Evolutionary conservation across 2,797 vertebrate species (phyloP), one percentile per base, ranked within the genome.

Genomic region (Megaceryle alcyon): DNA sequence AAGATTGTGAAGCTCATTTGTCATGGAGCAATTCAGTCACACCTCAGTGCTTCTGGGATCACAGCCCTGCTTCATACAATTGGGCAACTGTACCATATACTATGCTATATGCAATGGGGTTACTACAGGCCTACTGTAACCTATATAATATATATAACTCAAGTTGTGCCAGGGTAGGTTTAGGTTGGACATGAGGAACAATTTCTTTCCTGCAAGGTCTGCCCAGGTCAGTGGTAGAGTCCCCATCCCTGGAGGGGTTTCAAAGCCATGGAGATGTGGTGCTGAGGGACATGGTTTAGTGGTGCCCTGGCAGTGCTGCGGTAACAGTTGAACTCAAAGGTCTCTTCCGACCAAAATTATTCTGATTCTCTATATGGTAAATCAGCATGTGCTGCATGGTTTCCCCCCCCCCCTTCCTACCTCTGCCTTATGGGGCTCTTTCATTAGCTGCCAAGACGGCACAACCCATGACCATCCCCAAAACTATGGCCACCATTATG

Each of bases 381-480:
- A n/a, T 2, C 1, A 28, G 6, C 35, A 12, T 8, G 15, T 1
- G 18, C 14, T 8, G 1, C 7, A 0, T 1, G 3, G 1, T 3
- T n/a, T 48, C 90, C 35, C 35, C 19, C 54, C 19, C 19, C 54
- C 19, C 23, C 59, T 61, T 26, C 51, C 22, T 61, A 37, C 43
- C 61, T 35, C 46, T 7, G 35, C 46, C 39, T 39, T 39, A 5
- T 0, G 25, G 37, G 9, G 26, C 39, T 54, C 29, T 35, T 7
- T 21, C 33, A 0, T 16, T 2, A 10, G 20, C 1, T 4, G 48
- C 48, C 18, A 3, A 29, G 25, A 3, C 1, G 4, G 4, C 2
- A 3, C 1, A 1, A 8, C 33, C 31, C 39, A 6, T 3, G 0
- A 2, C 19, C 0, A 10, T 3, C 54, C 61, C 35, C 22, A 1